phyloP scores from a whole-genome alignment of 2,113 vertebrate genomes.

The Sitta europaea region DNA sequence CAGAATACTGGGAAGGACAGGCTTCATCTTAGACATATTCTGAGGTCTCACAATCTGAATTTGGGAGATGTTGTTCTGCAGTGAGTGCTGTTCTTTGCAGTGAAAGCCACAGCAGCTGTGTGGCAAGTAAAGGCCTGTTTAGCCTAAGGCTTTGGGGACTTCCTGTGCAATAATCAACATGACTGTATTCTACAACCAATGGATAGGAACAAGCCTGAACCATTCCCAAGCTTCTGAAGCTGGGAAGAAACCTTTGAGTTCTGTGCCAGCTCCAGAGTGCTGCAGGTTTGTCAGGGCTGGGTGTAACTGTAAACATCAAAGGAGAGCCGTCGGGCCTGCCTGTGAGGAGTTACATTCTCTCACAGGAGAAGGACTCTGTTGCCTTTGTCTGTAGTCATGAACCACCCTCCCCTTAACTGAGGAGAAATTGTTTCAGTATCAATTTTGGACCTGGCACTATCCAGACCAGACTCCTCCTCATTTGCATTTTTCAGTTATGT shows the following conservation, averaged over 20 bases:
- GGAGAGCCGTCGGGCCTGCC: neutral
- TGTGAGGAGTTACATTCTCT: neutral
- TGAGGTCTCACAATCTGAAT: neutral
- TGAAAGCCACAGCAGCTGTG: neutral
- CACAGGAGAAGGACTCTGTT: neutral
- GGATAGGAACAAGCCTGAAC: neutral
- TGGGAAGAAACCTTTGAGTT: neutral
- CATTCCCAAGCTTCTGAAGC: neutral
- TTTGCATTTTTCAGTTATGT: neutral
- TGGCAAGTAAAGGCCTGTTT: neutral
- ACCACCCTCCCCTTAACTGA: neutral
- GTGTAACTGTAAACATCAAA: neutral
- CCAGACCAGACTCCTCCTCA: neutral
- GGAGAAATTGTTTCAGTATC: neutral
- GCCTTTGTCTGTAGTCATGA: neutral
- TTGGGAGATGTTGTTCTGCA: neutral
- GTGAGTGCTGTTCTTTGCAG: neutral
- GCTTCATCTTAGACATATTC: neutral
- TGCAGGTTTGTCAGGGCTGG: neutral
- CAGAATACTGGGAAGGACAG: neutral
- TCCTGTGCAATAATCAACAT: neutral
- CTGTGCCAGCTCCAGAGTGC: neutral
- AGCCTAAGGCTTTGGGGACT: neutral
- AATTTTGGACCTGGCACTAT: neutral
- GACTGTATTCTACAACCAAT: neutral